Base-by-base conservation (phyloP, 2,797 vertebrate genomes). In the Emydoidea blandingii region DNA sequence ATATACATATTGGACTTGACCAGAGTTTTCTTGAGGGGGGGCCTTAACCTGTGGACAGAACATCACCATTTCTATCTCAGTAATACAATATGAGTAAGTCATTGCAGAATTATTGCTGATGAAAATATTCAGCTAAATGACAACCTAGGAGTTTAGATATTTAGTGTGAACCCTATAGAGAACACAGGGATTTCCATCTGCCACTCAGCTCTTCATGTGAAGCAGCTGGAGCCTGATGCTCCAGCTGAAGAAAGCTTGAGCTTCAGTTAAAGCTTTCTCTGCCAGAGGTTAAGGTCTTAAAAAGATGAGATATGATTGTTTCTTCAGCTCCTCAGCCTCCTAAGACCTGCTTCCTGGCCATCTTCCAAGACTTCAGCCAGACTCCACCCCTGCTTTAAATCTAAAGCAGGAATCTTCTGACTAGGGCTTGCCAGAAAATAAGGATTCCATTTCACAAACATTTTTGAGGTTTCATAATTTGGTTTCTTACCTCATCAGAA, bases 381-480 rank as follows among this genome's bases (percentile, higher is more conserved):
- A 10, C 18, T 87, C 79, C 44, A 85, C 31, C n/a, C 5, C n/a
- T 41, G 25, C 23, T 27, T 23, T 81, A 81, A 25, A 54, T 52
- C 19, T 56, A 81, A 41, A n/a, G 5, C 56, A 82, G 87, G 21
- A 12, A 6, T 18, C 15, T 72, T n/a, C 6, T 54, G 25, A 53
- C 81, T 91, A 95, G 56, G 57, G n/a, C 91, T 87, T n/a, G 57
- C 41, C 57, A 37, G n/a, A 78, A 74, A 93, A 53, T 15, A 78
- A 49, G 3, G 79, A 37, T 84, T 9, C 14, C 47, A 3, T 34
- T 21, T 72, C 65, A n/a, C 65, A n/a, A 34, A 65, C 12, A n/a
- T 18, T 37, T 1, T 2, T 3, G 9, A 0, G 0, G 79, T 78
- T 86, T 14, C 2, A 59, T 18, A 81, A 74, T 3, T 1, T 1